phyloP scores from a whole-genome alignment of 2,888 invertebrate species.

The Schizaphis graminum region DNA sequence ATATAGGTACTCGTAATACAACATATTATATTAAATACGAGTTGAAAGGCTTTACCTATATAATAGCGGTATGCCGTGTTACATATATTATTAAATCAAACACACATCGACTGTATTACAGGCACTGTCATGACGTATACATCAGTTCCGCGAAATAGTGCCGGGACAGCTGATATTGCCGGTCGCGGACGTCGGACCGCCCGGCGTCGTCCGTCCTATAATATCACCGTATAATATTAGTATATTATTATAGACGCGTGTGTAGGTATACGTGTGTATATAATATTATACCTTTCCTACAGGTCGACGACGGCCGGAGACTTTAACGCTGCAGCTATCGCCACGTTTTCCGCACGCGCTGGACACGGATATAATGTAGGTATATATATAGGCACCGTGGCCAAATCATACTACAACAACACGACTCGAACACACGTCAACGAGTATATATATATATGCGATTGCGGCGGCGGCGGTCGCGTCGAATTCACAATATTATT shows the following conservation, averaged over 20 bases:
- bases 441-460: background rate
- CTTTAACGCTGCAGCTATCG: background rate
- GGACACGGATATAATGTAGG: background rate
- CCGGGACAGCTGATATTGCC: background rate
- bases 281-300: background rate
- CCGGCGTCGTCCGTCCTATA: background rate
- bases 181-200: background rate
- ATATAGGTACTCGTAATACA: too few relatives aligned
- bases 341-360: background rate
- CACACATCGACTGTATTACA: background rate
- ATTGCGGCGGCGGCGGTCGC: background rate
- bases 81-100: background rate
- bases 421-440: slow-evolving; percentile 6
- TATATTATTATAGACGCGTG: background rate
- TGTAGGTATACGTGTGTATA: background rate
- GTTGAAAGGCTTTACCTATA: too few relatives aligned
- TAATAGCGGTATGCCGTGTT: too few relatives aligned
- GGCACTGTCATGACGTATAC: background rate
- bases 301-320: background rate
- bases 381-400: background rate
- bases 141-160: background rate
- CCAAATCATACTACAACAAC: background rate
- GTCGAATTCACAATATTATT: background rate
- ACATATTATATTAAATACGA: background rate
- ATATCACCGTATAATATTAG: background rate